These are phyloP conservation scores for Hypsopygia costalis DNA, from an alignment of 2,888 invertebrate species.

Conservation along the genomic window DNA sequence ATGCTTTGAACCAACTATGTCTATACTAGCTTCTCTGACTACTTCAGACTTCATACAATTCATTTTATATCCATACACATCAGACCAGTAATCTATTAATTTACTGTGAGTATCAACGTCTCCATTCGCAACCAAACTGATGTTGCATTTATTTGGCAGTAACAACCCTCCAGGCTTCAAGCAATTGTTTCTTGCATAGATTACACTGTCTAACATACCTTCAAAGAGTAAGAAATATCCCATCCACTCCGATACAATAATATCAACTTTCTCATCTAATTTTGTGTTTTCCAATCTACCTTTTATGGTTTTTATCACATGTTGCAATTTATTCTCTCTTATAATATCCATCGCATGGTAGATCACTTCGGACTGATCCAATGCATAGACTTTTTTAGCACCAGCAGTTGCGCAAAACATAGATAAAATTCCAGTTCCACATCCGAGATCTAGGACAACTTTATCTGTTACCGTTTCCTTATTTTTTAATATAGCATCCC, in stretches of 20 bases:
- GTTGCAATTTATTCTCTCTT: slow-evolving; percentile 88
- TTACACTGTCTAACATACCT: slow-evolving; percentile 97
- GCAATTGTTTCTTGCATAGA: slow-evolving; percentile 92
- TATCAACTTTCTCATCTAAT: slow-evolving; percentile 90
- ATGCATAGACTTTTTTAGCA: slow-evolving; percentile 92
- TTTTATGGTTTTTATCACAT: slow-evolving; percentile 88
- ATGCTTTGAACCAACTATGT: slow-evolving; percentile 72
- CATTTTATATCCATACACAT: slow-evolving; percentile 98
- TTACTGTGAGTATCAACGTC: slow-evolving; percentile 87
- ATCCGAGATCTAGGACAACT: slow-evolving; percentile 96
- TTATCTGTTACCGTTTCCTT: slow-evolving; percentile 85
- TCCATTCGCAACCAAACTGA: slow-evolving; percentile 89
- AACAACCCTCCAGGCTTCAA: slow-evolving; percentile 88
- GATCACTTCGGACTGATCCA: slow-evolving; percentile 98
- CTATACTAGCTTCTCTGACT: slow-evolving; percentile 84
- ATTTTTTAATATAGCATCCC: slow-evolving; percentile 90
- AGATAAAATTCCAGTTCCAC: slow-evolving; percentile 98
- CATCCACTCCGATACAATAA: slow-evolving; percentile 99
- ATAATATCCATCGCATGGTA: slow-evolving; percentile 98
- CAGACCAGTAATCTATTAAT: slow-evolving; percentile 92
- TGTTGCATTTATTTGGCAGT: slow-evolving; percentile 91
- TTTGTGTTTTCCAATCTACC: slow-evolving; percentile 92
- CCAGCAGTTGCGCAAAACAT: slow-evolving; percentile 99
- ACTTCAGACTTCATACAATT: slow-evolving; percentile 92
- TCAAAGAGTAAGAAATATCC: slow-evolving; percentile 98